Base-by-base conservation (phyloP, 1,140 invertebrate species). In the Drosophila kohkoa region DNA sequence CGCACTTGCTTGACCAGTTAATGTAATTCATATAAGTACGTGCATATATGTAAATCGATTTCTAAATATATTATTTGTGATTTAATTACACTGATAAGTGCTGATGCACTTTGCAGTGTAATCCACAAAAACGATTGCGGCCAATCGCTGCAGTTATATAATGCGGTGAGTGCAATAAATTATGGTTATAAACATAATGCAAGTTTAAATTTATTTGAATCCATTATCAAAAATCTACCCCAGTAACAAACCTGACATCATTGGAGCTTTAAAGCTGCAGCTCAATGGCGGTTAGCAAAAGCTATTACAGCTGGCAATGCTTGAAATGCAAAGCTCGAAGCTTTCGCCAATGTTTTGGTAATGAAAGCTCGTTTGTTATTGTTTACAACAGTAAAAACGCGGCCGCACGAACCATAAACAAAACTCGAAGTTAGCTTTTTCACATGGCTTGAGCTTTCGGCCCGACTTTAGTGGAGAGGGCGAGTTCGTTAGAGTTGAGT, bases 361-460 rank as follows among this genome's bases (percentile, higher is more conserved):
- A 8, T 45, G 3, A 66, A 66, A 76, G 74, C 68, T 76, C 60
- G 7, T 64, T 70, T 64, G 54, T 64, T 66, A 59, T 72, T 71
- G 60, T 72, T 72, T 57, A 45, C 16, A 63, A 49, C 55, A 62
- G 55, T 54, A 2, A 38, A 13, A 2, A 32, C 30, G n/a, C 6
- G 1, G 10, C 6, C 8, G 43, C 7, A 41, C 5, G 66, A 52
- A 32, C 46, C 13, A n/a, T 8, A 43, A 25, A 25, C 20, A 25
- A 25, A 25, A 43, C 41, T 43, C 41, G 41, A 3, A 13, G 11
- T 5, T n/a, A 43, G 41, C 41, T 43, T 43, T 43, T 43, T 43
- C 41, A 3, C 16, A 30, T 25, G 2, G 11, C 20, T 2, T 10
- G 13, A 16, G 45, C 28, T 43, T 43, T 43, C 5, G n/a, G 5